Evolutionary conservation across 2,888 invertebrate species (phyloP).

Genomic region (Girardia tigrina): DNA sequence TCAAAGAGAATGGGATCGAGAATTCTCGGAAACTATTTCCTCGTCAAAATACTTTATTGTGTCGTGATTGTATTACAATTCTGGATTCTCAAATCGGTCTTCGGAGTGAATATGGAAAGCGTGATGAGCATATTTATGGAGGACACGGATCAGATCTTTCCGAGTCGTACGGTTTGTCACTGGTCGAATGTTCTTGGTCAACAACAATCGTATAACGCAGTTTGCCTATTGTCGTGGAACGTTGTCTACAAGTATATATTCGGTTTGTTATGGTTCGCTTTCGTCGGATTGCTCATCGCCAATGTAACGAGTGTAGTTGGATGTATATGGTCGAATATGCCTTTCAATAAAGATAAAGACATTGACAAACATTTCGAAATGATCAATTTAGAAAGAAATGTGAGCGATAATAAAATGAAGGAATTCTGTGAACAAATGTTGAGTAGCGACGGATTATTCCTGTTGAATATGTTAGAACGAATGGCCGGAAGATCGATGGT

Average conservation of each 20-base stretch:
- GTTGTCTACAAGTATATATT: not conserved
- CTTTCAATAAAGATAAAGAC: not conserved
- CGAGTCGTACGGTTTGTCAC: not conserved
- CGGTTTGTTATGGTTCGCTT: not conserved
- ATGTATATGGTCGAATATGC: not conserved
- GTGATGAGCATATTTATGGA: not conserved
- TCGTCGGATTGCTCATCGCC: not conserved
- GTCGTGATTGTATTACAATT: not conserved
- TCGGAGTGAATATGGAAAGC: not conserved
- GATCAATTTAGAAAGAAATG: not conserved
- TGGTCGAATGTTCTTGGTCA: slow-evolving; percentile 13
- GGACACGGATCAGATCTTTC: not conserved
- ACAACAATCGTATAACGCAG: not conserved
- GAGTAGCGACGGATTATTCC: not conserved
- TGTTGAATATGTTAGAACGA: not conserved
- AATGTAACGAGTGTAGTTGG: not conserved
- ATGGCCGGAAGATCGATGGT: not conserved
- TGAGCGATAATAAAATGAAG: not conserved
- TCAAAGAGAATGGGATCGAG: slow-evolving; percentile 3
- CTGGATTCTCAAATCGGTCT: not conserved
- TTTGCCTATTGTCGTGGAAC: not conserved
- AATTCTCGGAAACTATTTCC: slow-evolving; percentile 5
- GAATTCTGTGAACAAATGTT: not conserved
- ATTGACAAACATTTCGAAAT: not conserved
- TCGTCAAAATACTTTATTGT: not conserved